These are phyloP conservation scores for Pseudorectes ferrugineus DNA, from an alignment of 2,113 vertebrate species.

Conservation along the genomic window DNA sequence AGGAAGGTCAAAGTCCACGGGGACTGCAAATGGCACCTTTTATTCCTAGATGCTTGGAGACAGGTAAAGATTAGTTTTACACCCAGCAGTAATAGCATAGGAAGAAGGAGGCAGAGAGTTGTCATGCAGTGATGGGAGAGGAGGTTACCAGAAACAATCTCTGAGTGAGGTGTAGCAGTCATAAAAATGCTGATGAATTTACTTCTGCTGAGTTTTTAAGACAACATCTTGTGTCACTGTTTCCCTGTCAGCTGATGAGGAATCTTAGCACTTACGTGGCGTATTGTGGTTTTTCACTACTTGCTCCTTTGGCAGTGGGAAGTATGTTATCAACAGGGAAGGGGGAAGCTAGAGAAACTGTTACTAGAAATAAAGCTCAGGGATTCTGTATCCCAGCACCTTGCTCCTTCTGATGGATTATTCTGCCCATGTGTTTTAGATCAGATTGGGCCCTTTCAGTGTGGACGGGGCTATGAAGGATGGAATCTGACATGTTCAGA, in stretches of 20 bases:
- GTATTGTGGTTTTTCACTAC: background rate
- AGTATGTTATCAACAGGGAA: background rate
- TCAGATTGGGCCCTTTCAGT: background rate
- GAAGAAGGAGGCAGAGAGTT: background rate
- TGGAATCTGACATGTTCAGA: background rate
- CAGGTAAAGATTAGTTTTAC: background rate
- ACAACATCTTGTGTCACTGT: background rate
- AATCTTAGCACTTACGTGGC: background rate
- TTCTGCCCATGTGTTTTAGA: background rate
- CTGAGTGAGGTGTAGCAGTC: background rate
- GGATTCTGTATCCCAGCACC: background rate
- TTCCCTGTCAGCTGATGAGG: background rate
- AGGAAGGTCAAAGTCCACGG: background rate
- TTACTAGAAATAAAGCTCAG: background rate
- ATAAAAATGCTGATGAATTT: background rate
- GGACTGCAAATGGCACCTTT: background rate
- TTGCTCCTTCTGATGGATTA: background rate
- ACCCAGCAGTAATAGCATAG: accelerated
- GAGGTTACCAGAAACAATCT: background rate
- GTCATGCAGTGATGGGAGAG: background rate
- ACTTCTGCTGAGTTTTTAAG: background rate
- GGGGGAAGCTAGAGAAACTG: background rate
- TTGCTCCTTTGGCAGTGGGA: background rate
- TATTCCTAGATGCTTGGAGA: background rate
- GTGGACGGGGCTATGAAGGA: background rate